Base-by-base conservation (phyloP, 2,888 invertebrate genomes). In the Torymus aiolomorphi region DNA sequence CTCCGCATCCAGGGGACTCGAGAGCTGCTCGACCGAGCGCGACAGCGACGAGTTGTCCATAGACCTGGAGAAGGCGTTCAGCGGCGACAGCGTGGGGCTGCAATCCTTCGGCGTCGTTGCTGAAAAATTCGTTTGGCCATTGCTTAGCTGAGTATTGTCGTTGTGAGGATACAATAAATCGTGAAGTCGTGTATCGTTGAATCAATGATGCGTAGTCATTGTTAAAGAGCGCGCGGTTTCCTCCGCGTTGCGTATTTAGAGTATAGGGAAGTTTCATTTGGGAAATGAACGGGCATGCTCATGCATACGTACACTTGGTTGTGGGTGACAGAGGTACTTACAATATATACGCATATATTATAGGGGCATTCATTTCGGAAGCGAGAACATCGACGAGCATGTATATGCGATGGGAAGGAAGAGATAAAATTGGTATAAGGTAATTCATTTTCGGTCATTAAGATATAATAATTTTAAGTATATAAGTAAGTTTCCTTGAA, bases 61-160 rank as follows among this genome's bases (percentile, higher is more conserved):
- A 69, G 95, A 95, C 89, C 96, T 93, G 51, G 95, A 94, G 90
- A 96, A 96, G 16, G 95, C 95, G 90, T 96, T 96, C 87, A 96
- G 92, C 12, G 96, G 96, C 67, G 96, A 96, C 84, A 96, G 89
- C 31, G 96, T 96, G 0, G 96, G 96, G 88, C 96, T 96, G 91
- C 96, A 95, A 89, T 96, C 96, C 86, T 96, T 94, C 13, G 95
- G 95, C 31, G 96, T 95, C 84, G 95, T 95, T 87, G 95, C 96
- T 93, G 92, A 89, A 59, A 77, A n/a, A 31, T n/a, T 52, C 24
- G 62, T 8, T 1, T 5, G 13, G 16, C 57, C 13, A 66, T 66
- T 2, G 2, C 12, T 16, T 0, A 8, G 4, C 52, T 16, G 12
- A 52, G 2, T 14, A 52, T 54, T 2, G 5, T 31, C 31, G 3